phyloP scores from a whole-genome alignment of 2,113 vertebrate species.

The Romanogobio albipinnatus region DNA sequence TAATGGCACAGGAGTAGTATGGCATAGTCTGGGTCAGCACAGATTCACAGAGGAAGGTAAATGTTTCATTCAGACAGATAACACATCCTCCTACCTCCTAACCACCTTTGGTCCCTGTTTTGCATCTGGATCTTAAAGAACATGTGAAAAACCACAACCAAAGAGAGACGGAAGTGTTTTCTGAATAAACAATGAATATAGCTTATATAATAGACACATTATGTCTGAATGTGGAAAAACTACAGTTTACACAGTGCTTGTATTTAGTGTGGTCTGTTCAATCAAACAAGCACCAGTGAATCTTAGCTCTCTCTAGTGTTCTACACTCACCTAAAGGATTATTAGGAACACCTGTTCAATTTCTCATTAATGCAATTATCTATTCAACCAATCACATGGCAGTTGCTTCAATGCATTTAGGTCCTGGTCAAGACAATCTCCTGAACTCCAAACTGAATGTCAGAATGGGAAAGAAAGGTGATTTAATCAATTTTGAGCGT shows the following conservation, averaged over 20 bases:
- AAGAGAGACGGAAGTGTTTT: neutral
- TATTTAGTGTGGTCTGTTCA: too few species aligned
- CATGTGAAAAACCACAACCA: neutral
- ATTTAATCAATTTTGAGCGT: too few species aligned
- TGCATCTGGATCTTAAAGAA: neutral
- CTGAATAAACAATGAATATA: neutral
- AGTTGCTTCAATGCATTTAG: too few species aligned
- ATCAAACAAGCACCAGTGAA: too few species aligned
- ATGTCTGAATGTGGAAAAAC: neutral
- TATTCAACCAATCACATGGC: too few species aligned
- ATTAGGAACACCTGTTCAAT: too few species aligned
- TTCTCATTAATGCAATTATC: too few species aligned
- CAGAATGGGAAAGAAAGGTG: too few species aligned
- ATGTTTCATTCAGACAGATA: neutral
- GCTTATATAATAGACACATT: neutral
- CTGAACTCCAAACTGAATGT: too few species aligned
- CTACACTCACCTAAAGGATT: too few species aligned
- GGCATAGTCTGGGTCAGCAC: slow-evolving; percentile 21
- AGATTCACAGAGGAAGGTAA: neutral
- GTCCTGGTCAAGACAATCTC: too few species aligned
- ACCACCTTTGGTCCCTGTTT: neutral
- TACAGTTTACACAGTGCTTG: neutral
- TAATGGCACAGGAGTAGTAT: neutral
- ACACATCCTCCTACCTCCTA: neutral
- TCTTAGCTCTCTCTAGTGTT: too few species aligned